Conservation (phyloP, 1,140 invertebrate genomes). For the Drosophila carrolli region DNA sequence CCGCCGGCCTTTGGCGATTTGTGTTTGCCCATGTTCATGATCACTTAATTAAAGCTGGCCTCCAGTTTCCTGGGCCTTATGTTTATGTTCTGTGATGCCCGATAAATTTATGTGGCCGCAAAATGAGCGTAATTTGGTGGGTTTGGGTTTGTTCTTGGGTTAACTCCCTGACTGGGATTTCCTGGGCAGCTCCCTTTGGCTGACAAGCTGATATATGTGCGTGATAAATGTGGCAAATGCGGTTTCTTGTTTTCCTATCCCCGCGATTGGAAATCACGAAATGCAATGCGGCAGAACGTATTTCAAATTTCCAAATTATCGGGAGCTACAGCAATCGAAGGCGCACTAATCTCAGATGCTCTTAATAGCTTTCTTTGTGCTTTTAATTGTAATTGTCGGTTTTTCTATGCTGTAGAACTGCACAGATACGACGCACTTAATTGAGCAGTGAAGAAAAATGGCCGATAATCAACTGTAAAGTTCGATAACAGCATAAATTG, state of each 20-base stretch:
- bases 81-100: slow-evolving; percentile 63
- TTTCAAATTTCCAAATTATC: slow-evolving; percentile 34
- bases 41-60: slow-evolving; percentile 77
- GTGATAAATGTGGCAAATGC: slow-evolving; percentile 69
- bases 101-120: slow-evolving; percentile 76
- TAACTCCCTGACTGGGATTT: slow-evolving; percentile 5
- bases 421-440: not conserved
- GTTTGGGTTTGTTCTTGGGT: slow-evolving; percentile 22
- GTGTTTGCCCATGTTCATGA: slow-evolving; percentile 71
- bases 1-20: slow-evolving; percentile 52
- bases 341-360: slow-evolving; percentile 10
- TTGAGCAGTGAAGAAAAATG: not conserved
- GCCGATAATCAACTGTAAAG: not conserved
- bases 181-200: slow-evolving; percentile 53
- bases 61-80: slow-evolving; percentile 40
- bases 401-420: not conserved
- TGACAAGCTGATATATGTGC: slow-evolving; percentile 80
- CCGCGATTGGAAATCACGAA: slow-evolving; percentile 65
- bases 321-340: slow-evolving; percentile 16
- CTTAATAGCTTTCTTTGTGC: slow-evolving; percentile 39
- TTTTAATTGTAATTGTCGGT: slow-evolving; percentile 23
- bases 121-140: slow-evolving; percentile 82
- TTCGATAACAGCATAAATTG: not conserved
- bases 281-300: slow-evolving; percentile 38
- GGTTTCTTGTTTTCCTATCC: slow-evolving; percentile 31